Percentiles rank a stretch among this genome's conserved stretches.
Evolutionary conservation across 2,113 vertebrate species (phyloP).

Genomic region (Lethenteron reissneri): DNA sequence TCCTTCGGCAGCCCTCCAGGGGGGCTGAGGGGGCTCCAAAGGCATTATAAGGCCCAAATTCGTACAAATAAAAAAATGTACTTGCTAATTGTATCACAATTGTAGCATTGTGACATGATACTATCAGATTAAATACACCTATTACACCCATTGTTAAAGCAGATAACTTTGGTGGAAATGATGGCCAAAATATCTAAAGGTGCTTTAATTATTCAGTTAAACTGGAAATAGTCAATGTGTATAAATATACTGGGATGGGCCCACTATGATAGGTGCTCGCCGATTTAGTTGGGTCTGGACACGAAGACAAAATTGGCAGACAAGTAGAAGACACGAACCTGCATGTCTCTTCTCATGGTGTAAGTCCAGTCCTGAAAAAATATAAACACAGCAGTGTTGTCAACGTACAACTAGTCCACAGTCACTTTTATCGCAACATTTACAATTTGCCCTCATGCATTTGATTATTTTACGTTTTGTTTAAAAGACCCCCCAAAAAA

Average conservation of each 20-base stretch:
- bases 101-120: no score
- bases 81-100: no score
- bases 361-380: slow-evolving; percentile 73
- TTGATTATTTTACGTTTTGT: not conserved
- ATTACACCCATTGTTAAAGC: slow-evolving; percentile 1
- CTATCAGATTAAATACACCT: not conserved
- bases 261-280: no score
- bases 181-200: no score
- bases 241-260: no score
- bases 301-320: not conserved
- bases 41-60: no score
- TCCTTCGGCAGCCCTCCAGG: no score
- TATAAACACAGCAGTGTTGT: slow-evolving; percentile 7
- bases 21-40: no score
- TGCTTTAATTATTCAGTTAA: no score
- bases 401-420: not conserved
- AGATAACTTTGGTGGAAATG: not conserved
- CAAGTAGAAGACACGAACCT: slow-evolving; percentile 29
- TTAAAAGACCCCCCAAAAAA: not conserved
- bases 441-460: not conserved
- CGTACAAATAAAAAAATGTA: no score
- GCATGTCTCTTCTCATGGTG: slow-evolving; percentile 96
- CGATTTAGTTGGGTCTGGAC: not conserved
- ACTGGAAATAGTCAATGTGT: no score
- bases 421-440: not conserved